Percentiles rank a stretch among this genome's conserved stretches.
Conservation (phyloP, 2,797 vertebrate genomes). For the Rhinichthys osculus region DNA sequence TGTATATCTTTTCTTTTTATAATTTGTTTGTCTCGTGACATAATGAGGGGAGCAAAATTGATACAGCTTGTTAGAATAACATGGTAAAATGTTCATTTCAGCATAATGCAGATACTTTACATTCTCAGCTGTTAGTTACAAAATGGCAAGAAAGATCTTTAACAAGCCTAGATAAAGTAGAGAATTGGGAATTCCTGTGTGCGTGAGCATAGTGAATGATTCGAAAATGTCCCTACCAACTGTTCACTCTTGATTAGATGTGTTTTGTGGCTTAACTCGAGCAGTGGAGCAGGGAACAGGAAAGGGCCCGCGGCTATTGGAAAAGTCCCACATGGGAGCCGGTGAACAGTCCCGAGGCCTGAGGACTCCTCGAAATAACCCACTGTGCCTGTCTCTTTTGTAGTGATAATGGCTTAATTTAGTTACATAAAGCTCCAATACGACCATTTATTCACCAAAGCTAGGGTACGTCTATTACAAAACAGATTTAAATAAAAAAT, state of each 20-base stretch:
- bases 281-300: background rate
- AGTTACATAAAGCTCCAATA: constrained; percentile 61
- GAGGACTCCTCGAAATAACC: constrained; percentile 23
- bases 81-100: background rate
- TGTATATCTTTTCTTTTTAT: background rate
- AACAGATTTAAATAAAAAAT: background rate
- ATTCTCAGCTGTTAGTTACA: background rate
- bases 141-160: background rate
- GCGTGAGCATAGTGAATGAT: background rate
- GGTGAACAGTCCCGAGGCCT: constrained; percentile 3
- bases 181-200: background rate
- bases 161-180: background rate
- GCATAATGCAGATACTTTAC: background rate
- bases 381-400: constrained; percentile 43
- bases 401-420: constrained; percentile 57
- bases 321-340: constrained; percentile 23
- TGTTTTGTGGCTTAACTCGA: constrained; percentile 17
- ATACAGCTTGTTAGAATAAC: background rate
- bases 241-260: background rate
- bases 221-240: constrained; percentile 1
- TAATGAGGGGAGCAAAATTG: background rate
- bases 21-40: background rate
- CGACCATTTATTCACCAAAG: constrained; percentile 47
- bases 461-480: background rate
- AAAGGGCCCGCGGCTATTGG: background rate